These are phyloP conservation scores for Mantis religiosa DNA, from an alignment of 2,888 invertebrate species.

Conservation along the genomic window DNA sequence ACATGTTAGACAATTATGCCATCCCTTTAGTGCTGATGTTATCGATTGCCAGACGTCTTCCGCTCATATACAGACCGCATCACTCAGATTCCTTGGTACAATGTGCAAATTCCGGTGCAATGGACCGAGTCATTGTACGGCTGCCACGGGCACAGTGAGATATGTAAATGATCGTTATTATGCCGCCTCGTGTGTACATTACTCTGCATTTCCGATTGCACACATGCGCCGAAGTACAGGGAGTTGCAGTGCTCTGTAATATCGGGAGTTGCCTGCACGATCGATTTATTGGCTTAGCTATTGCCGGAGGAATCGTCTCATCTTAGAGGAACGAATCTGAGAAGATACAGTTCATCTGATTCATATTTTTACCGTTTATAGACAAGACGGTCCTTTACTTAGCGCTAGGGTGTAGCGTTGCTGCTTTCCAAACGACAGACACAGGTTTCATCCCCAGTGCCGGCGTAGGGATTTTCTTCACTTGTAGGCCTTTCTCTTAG, in stretches of 20 bases:
- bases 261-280: no score
- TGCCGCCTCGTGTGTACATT: not conserved
- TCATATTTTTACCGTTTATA: no score
- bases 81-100: not conserved
- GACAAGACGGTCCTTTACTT: no score
- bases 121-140: not conserved
- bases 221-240: not conserved
- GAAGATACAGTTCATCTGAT: no score
- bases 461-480: no score
- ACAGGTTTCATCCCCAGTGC: no score
- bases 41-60: not conserved
- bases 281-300: no score
- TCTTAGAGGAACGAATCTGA: no score
- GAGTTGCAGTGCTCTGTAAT: not conserved
- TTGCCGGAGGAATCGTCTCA: no score
- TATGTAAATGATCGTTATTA: conserved; percentile 16
- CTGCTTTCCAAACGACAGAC: no score
- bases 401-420: no score
- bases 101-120: conserved; percentile 9
- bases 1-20: not conserved
- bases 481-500: no score
- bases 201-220: not conserved
- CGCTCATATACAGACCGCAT: not conserved
- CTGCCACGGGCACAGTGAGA: not conserved
- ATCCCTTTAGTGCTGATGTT: not conserved